A percentile compares a stretch with the other conserved stretches of the same genome.
Evolutionary conservation across 2,113 vertebrate genomes (phyloP).

Genomic region (Edolisoma coerulescens): DNA sequence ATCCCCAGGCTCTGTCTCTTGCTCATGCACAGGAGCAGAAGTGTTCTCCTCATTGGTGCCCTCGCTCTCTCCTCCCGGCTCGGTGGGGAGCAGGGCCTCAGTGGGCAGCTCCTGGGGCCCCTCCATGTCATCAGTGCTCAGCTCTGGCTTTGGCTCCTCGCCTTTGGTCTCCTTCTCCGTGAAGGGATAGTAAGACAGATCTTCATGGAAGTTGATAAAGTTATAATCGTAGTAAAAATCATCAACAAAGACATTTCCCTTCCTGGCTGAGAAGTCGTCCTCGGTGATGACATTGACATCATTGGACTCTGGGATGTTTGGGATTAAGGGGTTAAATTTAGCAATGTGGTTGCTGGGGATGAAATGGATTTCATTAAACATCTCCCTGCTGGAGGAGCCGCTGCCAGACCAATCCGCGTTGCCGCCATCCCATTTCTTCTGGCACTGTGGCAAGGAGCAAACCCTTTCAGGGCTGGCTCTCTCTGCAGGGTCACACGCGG

Average conservation of each 20-base stretch:
- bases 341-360: conserved; percentile 51
- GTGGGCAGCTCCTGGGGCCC: neutral
- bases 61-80: neutral
- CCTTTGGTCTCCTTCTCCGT: neutral
- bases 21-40: neutral
- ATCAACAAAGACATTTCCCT: conserved; percentile 80
- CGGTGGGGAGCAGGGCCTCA: neutral
- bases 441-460: conserved; percentile 75
- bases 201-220: conserved; percentile 96
- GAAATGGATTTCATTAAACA: conserved; percentile 82
- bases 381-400: conserved; percentile 82
- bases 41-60: neutral
- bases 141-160: neutral
- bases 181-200: conserved; percentile 78
- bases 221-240: conserved; percentile 99
- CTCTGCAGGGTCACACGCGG: conserved; percentile 72
- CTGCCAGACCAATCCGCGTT: conserved; percentile 85
- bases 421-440: neutral
- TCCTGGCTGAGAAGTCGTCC: conserved; percentile 72
- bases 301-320: conserved; percentile 25
- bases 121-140: neutral
- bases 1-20: neutral
- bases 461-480: conserved; percentile 48
- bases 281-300: conserved; percentile 66
- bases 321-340: neutral